Conservation (phyloP, 2,113 vertebrate genomes). For the Tautogolabrus adspersus region DNA sequence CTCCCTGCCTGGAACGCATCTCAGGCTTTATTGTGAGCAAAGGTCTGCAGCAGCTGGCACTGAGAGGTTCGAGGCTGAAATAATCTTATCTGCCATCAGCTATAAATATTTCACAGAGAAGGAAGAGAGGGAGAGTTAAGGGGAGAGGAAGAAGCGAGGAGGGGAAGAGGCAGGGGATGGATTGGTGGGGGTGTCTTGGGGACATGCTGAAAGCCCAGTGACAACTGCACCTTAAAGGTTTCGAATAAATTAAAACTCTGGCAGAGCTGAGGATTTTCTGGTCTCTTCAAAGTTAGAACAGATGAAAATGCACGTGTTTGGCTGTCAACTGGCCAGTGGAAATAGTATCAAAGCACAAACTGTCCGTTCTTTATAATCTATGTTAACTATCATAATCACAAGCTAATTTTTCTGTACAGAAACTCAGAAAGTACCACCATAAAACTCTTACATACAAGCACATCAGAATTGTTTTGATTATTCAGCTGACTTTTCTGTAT, state of each 20-base stretch:
- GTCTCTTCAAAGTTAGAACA: slow-evolving; percentile 32
- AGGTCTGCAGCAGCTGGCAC: slow-evolving; percentile 86
- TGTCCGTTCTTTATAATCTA: slow-evolving; percentile 54
- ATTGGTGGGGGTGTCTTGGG: not conserved
- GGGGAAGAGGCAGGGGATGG: slow-evolving; percentile 32
- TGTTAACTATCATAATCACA: slow-evolving; percentile 65
- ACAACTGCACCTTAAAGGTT: slow-evolving; percentile 55
- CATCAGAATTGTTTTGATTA: no score
- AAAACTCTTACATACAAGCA: slow-evolving; percentile 81
- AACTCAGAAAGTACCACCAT: slow-evolving; percentile 80
- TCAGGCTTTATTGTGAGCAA: slow-evolving; percentile 86
- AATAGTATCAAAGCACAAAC: slow-evolving; percentile 40
- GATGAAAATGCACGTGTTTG: slow-evolving; percentile 61
- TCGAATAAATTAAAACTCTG: slow-evolving; percentile 49
- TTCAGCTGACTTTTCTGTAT: no score
- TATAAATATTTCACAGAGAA: slow-evolving; percentile 84
- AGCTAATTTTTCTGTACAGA: slow-evolving; percentile 70
- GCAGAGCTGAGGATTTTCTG: slow-evolving; percentile 50
- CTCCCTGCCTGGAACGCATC: slow-evolving; percentile 75
- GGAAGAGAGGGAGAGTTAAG: slow-evolving; percentile 48
- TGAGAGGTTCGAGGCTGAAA: slow-evolving; percentile 75
- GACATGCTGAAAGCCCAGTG: slow-evolving; percentile 37
- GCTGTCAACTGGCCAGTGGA: slow-evolving; percentile 15
- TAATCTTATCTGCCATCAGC: slow-evolving; percentile 88
- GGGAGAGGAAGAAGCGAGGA: slow-evolving; percentile 41